These are phyloP conservation scores for Athalia rosae DNA, from an alignment of 2,888 invertebrate species.

Conservation along the genomic window DNA sequence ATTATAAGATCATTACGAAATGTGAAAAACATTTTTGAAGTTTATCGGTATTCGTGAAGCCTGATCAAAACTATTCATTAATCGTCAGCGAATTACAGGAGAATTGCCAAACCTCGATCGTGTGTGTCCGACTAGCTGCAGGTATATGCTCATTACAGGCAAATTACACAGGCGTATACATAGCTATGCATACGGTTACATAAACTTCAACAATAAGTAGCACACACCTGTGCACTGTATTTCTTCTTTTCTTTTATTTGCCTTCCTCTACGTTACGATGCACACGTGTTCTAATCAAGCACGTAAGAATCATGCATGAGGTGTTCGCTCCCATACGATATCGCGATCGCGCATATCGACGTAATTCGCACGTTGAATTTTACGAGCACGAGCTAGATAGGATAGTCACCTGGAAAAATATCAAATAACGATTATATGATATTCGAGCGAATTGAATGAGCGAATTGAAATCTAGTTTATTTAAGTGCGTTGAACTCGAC, in stretches of 20 bases:
- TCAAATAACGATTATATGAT: slow-evolving; percentile 8
- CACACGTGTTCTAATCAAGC: slow-evolving; percentile 4
- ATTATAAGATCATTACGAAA: slow-evolving; percentile 52
- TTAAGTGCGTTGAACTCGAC: slow-evolving; percentile 35
- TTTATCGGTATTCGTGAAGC: background rate
- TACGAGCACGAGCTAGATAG: too few relatives aligned
- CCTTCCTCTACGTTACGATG: background rate
- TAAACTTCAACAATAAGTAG: slow-evolving; percentile 15
- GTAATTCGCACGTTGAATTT: too few relatives aligned
- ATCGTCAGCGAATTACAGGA: background rate
- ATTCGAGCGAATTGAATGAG: background rate
- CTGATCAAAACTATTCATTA: background rate
- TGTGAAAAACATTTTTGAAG: slow-evolving; percentile 37
- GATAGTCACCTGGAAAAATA: background rate
- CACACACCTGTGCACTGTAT: slow-evolving; percentile 6
- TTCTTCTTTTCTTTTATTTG: background rate
- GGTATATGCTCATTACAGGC: background rate
- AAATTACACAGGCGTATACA: background rate
- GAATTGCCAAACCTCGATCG: background rate
- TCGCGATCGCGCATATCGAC: too few relatives aligned
- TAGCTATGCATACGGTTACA: slow-evolving; percentile 5
- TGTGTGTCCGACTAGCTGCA: slow-evolving; percentile 10
- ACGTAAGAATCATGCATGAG: too few relatives aligned
- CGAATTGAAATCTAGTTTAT: too few relatives aligned
- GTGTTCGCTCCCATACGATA: too few relatives aligned